These are phyloP conservation scores for Scalopus aquaticus DNA, from an alignment of 2,113 vertebrate genomes.

Conservation along the genomic window DNA sequence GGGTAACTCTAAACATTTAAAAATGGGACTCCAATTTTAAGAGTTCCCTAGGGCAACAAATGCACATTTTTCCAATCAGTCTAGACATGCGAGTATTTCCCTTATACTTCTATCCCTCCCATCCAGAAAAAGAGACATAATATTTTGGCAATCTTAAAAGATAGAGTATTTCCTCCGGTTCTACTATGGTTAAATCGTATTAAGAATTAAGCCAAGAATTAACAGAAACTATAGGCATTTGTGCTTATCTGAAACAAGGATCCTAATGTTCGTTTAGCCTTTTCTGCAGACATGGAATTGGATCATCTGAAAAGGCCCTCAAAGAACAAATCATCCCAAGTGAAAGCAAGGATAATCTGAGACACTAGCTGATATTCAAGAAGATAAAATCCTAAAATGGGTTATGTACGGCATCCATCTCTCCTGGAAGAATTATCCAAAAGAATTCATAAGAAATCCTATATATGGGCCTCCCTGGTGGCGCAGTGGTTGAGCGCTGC, in stretches of 20 bases:
- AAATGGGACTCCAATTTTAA: background rate
- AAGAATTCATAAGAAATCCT: background rate
- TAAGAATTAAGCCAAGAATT: constrained; percentile 18
- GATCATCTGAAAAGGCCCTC: background rate
- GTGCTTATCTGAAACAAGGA: background rate
- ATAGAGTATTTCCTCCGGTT: background rate
- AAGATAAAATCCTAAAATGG: background rate
- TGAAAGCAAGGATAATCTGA: background rate
- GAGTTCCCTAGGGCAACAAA: background rate
- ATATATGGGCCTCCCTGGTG: no score
- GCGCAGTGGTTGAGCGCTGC: no score
- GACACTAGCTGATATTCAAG: background rate
- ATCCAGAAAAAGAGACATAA: background rate
- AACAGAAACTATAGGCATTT: background rate
- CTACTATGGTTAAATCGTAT: background rate
- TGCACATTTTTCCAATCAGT: background rate
- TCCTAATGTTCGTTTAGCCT: background rate
- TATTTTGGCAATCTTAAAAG: background rate
- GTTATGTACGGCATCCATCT: background rate
- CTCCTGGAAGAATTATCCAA: background rate
- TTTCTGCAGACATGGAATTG: background rate
- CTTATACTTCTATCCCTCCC: background rate
- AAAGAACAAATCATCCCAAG: background rate
- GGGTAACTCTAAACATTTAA: constrained; percentile 11
- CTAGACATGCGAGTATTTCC: background rate